Evolutionary conservation across 2,113 vertebrate genomes (phyloP).

Genomic region (Puffinus mauretanicus): DNA sequence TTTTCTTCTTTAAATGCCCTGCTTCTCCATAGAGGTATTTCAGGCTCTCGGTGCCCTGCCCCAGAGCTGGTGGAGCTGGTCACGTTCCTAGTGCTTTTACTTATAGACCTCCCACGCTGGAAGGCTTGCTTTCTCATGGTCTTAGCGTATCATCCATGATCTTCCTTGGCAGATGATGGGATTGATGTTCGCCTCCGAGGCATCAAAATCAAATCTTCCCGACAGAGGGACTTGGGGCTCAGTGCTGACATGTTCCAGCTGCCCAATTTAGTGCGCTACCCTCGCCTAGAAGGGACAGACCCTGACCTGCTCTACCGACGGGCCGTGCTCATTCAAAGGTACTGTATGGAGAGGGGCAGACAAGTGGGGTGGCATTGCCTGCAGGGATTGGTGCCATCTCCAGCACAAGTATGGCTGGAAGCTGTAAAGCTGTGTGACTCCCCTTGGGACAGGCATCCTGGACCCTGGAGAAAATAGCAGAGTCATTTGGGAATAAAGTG

Average conservation of each 20-base stretch:
- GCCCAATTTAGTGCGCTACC: conserved; percentile 91
- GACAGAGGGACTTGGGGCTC: conserved; percentile 90
- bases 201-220: conserved; percentile 94
- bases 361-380: not conserved
- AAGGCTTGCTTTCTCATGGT: not conserved
- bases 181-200: conserved; percentile 95
- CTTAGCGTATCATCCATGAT: not conserved
- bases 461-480: not conserved
- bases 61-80: not conserved
- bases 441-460: not conserved
- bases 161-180: conserved; percentile 83
- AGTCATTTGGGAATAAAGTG: not conserved
- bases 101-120: not conserved
- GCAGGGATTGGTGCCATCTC: not conserved
- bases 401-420: not conserved
- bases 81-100: not conserved
- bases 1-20: not conserved
- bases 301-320: conserved; percentile 90
- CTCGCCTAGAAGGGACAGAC: conserved; percentile 90
- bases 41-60: not conserved
- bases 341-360: not conserved
- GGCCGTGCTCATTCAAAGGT: conserved; percentile 92
- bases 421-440: not conserved
- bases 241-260: conserved; percentile 95
- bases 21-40: not conserved